Evolutionary conservation across 2,888 invertebrate species (phyloP), one percentile per base, ranked within the genome.

Genomic region (Xestobium rufovillosum): DNA sequence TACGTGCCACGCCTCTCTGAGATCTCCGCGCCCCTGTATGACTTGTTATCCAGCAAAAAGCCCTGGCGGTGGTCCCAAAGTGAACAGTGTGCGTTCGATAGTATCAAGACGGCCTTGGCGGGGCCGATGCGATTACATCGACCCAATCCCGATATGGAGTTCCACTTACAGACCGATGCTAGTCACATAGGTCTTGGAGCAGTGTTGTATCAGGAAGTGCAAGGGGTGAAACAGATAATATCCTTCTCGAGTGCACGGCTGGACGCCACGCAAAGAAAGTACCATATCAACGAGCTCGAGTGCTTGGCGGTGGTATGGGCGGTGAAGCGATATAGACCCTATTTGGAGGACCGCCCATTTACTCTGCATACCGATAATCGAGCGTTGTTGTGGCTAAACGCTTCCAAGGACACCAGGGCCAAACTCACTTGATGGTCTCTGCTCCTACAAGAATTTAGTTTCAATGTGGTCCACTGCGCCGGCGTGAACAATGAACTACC

Each of bases 261-360:
- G 1, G 36, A 6, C 9, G 23, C 16, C 3, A 10, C 39, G 0
- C 36, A 47, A 14, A 3, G 26, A 11, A 15, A 28, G 1, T 47
- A 45, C 27, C 48, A 50, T 31, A 33, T 38, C 3, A 51, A 50
- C 30, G 48, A 49, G 14, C 47, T 42, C 26, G 50, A 51, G 27
- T 47, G 44, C 12, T 19, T 44, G 2, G 45, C 52, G 1, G 36
- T 49, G 1, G 32, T 51, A 9, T 53, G 49, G 50, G 45, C 45
- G 2, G 27, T 48, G 3, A 44, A 46, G 16, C 33, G 37, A 2
- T 51, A 49, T 27, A 37, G 50, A 1, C 45, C 43, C 2, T 49
- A 45, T 26, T 29, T 50, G 15, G 48, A 47, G 19, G 48, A 41
- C 3, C 31, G 36, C 1, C 44, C 26, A 3, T 49, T 52, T 29